Conservation (phyloP, 2,797 vertebrate species). For the Sebastes diaconus region DNA sequence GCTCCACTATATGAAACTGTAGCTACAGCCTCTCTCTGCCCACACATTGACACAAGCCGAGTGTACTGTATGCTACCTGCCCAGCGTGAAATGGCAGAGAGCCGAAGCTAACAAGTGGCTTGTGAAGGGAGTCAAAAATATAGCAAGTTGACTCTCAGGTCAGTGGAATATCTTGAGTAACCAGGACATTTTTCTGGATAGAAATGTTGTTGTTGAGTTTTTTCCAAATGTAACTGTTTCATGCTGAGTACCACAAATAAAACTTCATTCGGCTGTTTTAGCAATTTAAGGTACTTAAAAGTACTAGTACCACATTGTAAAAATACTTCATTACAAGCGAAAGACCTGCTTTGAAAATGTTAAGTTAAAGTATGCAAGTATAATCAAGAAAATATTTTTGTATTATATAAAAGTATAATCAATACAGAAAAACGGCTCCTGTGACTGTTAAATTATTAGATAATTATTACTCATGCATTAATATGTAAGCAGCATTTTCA, state of each 20-base stretch:
- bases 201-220: neutral
- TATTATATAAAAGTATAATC: neutral
- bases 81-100: constrained; percentile 8
- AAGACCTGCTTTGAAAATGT: neutral
- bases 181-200: constrained; percentile 4
- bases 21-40: constrained; percentile 5
- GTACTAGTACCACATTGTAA: neutral
- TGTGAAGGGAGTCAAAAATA: neutral
- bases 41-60: constrained; percentile 3
- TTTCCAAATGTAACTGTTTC: neutral
- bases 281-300: neutral
- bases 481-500: neutral
- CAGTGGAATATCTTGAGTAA: neutral
- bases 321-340: neutral
- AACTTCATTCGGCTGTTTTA: neutral
- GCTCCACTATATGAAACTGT: neutral
- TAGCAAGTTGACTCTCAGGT: neutral
- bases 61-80: neutral
- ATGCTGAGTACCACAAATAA: neutral
- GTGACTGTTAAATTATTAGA: neutral
- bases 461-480: neutral
- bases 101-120: constrained; percentile 3
- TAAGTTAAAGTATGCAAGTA: neutral
- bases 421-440: neutral
- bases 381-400: neutral